Conservation (phyloP, 1,140 invertebrate genomes). For the Dolichoris vasculosae region DNA sequence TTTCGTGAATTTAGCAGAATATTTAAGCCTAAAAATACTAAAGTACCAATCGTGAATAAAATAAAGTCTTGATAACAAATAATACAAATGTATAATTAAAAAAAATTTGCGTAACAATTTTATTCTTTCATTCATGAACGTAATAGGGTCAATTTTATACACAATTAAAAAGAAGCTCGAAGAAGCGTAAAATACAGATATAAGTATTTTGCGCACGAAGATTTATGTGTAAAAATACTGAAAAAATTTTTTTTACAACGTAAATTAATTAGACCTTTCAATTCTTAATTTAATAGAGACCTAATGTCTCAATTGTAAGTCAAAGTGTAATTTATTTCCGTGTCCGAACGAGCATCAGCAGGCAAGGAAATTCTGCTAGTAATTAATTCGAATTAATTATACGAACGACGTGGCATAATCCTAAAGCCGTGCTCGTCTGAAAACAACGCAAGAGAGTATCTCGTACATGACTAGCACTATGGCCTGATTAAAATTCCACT, state of each 20-base stretch:
- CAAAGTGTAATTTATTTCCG: slow-evolving; percentile 19
- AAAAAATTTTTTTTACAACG: background rate
- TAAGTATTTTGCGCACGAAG: background rate
- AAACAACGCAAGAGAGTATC: slow-evolving; percentile 20
- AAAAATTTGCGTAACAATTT: no score
- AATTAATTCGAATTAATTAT: slow-evolving; percentile 36
- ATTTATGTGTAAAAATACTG: background rate
- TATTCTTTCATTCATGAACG: no score
- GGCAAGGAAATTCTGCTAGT: background rate
- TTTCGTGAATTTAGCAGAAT: no score
- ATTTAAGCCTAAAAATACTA: no score
- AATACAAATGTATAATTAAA: no score
- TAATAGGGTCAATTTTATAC: no score
- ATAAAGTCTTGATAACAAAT: no score
- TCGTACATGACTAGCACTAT: background rate
- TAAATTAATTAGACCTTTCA: background rate
- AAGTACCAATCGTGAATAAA: no score
- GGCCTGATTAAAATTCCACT: slow-evolving; percentile 37
- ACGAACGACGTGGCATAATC: slow-evolving; percentile 25
- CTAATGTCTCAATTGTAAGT: background rate
- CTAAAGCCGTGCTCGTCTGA: slow-evolving; percentile 6
- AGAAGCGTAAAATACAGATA: no score
- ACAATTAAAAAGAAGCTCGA: no score
- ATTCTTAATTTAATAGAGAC: background rate
- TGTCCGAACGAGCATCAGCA: background rate